Evolutionary conservation across 2,113 vertebrate genomes (phyloP).

Genomic region (Rhynchomys soricoides): DNA sequence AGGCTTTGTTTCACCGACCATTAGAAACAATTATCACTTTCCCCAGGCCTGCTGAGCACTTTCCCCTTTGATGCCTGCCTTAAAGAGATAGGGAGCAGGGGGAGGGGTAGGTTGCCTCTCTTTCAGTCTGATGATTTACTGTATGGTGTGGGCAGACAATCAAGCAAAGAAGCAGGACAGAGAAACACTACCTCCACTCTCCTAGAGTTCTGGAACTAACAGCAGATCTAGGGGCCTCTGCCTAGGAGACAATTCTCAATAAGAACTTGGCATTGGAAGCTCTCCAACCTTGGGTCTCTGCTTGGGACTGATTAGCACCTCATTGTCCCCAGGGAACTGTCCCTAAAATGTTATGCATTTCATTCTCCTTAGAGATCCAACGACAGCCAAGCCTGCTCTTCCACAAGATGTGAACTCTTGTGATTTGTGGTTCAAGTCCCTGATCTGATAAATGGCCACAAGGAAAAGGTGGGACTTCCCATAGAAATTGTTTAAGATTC

Average conservation of each 20-base stretch:
- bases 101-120: constrained; percentile 25
- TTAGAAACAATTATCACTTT: constrained; percentile 77
- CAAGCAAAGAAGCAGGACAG: constrained; percentile 28
- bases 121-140: constrained; percentile 69
- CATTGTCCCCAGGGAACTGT: background rate
- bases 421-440: background rate
- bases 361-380: background rate
- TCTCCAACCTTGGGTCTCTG: background rate
- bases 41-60: constrained; percentile 58
- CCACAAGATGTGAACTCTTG: background rate
- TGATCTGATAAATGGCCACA: background rate
- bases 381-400: background rate
- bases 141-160: constrained; percentile 63
- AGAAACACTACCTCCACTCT: background rate
- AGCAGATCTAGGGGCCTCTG: background rate
- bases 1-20: constrained; percentile 51
- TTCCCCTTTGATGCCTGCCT: constrained; percentile 70
- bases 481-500: background rate
- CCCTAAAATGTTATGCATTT: background rate
- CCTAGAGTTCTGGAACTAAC: constrained; percentile 28
- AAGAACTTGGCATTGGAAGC: background rate
- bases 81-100: constrained; percentile 59
- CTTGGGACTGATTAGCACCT: constrained; percentile 25
- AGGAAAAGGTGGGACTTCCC: background rate
- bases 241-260: background rate